Evolutionary conservation across 1,140 invertebrate species (phyloP).

Genomic region (Archegozetes longisetosus): DNA sequence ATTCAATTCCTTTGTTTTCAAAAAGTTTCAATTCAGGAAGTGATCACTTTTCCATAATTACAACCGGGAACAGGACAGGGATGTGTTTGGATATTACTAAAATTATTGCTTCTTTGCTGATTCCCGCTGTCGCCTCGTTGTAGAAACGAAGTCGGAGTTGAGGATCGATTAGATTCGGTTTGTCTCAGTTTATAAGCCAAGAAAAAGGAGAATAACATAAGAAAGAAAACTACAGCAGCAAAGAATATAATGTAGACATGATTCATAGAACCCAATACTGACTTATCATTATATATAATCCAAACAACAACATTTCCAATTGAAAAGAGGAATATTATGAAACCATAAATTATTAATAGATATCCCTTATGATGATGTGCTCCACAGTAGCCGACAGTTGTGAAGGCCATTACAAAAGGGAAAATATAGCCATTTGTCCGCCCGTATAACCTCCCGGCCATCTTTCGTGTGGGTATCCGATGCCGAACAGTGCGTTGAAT

Average conservation of each 20-base stretch:
- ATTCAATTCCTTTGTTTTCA: no score
- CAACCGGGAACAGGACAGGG: constrained; percentile 12
- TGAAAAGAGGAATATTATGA: background rate
- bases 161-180: background rate
- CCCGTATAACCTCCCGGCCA: constrained; percentile 18
- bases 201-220: constrained; percentile 11
- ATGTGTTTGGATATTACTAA: constrained; percentile 3
- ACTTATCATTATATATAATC: constrained; percentile 3
- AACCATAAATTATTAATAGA: constrained; percentile 16
- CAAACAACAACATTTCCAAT: background rate
- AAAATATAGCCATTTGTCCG: constrained; percentile 15
- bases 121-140: background rate
- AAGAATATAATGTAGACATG: background rate
- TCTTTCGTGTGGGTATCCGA: constrained; percentile 14
- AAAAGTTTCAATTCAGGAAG: no score
- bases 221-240: constrained; percentile 1
- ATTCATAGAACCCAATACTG: background rate
- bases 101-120: background rate
- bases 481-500: constrained; percentile 18
- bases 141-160: background rate
- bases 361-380: constrained; percentile 18
- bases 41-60: constrained; percentile 11
- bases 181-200: constrained; percentile 6
- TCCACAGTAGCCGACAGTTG: constrained; percentile 18
- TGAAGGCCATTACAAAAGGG: constrained; percentile 19